Evolutionary conservation across 2,113 vertebrate genomes (phyloP).

Genomic region (Camelus bactrianus): DNA sequence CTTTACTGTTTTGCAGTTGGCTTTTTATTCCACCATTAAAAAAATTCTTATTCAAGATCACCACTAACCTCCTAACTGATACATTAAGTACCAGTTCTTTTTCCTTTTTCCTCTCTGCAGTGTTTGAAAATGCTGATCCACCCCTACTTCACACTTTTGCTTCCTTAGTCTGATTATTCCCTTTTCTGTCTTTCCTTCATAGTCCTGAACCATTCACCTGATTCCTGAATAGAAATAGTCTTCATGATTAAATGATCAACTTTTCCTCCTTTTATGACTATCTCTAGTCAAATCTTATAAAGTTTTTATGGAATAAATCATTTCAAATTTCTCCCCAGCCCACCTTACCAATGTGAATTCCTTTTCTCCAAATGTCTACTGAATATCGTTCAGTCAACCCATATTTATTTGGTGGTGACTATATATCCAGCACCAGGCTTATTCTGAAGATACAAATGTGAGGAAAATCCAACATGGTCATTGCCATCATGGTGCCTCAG

Average conservation of each 20-base stretch:
- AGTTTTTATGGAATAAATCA: background rate
- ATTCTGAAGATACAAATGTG: background rate
- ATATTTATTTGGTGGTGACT: background rate
- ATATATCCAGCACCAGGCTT: background rate
- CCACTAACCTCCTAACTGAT: background rate
- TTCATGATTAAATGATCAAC: background rate
- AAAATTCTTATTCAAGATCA: background rate
- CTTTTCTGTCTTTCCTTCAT: background rate
- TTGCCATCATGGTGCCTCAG: background rate
- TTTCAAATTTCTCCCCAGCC: background rate
- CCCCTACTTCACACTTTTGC: background rate
- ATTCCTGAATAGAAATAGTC: constrained; percentile 1
- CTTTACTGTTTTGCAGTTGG: background rate
- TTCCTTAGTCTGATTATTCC: background rate
- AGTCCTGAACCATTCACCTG: background rate
- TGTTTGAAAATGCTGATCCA: background rate
- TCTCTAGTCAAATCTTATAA: background rate
- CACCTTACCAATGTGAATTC: background rate
- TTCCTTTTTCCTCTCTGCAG: background rate
- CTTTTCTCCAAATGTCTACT: background rate
- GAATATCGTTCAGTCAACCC: background rate
- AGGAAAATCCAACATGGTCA: background rate
- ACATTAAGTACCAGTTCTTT: background rate
- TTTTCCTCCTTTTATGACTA: background rate
- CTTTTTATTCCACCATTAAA: background rate